Percentiles rank a stretch among this genome's conserved stretches.
Evolutionary conservation across 2,113 vertebrate species (phyloP).

Genomic region (Tachysurus vachellii): DNA sequence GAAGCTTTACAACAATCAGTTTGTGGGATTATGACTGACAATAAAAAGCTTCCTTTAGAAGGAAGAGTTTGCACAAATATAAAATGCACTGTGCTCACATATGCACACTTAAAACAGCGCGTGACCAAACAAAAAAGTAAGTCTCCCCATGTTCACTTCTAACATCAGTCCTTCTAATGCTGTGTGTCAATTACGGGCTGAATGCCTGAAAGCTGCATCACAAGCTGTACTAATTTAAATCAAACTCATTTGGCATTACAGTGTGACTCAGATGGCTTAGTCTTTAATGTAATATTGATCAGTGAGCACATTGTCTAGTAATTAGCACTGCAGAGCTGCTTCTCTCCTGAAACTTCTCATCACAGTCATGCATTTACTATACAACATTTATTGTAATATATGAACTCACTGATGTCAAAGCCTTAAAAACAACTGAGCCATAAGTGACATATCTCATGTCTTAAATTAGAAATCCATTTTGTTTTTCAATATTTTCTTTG

Average conservation of each 20-base stretch:
- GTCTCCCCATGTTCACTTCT: not conserved
- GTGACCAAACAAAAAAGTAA: not conserved
- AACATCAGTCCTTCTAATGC: not conserved
- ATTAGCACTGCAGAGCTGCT: constrained; percentile 33
- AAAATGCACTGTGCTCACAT: not conserved
- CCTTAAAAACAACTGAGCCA: not conserved
- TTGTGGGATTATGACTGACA: not conserved
- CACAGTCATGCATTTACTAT: not conserved
- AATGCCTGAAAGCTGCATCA: not conserved
- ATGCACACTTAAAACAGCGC: not conserved
- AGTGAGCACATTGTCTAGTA: constrained; percentile 25
- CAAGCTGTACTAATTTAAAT: constrained; percentile 19
- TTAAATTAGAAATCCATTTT: not conserved
- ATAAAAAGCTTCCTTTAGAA: not conserved
- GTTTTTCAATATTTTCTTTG: not conserved
- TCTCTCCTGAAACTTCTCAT: constrained; percentile 6
- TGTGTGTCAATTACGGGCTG: not conserved
- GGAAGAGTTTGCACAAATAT: too few species aligned
- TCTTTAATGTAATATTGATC: constrained; percentile 42
- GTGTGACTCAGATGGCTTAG: constrained; percentile 4
- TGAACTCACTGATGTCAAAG: not conserved
- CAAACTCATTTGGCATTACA: constrained; percentile 5
- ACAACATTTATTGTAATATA: constrained; percentile 1
- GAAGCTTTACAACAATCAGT: not conserved
- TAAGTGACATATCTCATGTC: not conserved